Base-by-base conservation (phyloP, 64 coral and sea anemone species). In the Platygyra sinensis region DNA sequence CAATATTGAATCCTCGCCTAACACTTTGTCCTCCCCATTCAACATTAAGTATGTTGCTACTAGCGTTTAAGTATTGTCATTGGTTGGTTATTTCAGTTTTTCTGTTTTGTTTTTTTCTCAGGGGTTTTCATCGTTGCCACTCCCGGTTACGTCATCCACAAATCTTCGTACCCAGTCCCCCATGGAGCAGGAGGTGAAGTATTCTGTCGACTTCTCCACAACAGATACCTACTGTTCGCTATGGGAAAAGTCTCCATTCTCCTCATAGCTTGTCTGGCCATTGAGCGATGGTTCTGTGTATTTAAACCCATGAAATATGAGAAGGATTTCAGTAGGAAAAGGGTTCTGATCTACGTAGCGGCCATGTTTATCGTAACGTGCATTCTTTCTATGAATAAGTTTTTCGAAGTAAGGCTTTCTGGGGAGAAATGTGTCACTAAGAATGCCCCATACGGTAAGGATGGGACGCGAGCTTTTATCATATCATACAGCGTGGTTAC, bases 101-200 rank as follows among this genome's bases (percentile, higher is more conserved):
- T 25, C 25, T 22, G 10, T 69, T 29, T 24, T 11, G 4, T 22
- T 69, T 24, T 22, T n/a, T 69, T 69, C 25, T 65, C 65, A 80
- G 76, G 76, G 19, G 39, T 81, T 29, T 42, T 64, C 12, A 80
- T 90, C 3, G 27, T 60, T 31, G 42, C 72, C 3, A 90, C 77
- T 18, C 88, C 77, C 2, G 62, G 62, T 19, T 80, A 72, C 17
- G 77, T 90, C 7, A 59, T 90, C 19, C 20, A 24, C 14, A 36
- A 72, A 36, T 24, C 30, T 2, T 82, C 88, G 24, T 90, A 80
- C 77, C 78, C 77, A 49, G 57, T 73, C 36, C 77, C 77, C 27
- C 80, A 61, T 30, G 88, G 88, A 90, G 42, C 57, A 55, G 88
- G 88, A 80, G 78, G 88, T 65, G 76, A 90, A 60, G 38, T 82